Evolutionary conservation across 2,113 vertebrate genomes (phyloP), one percentile per base, ranked within the genome.

Genomic region (Ia io): DNA sequence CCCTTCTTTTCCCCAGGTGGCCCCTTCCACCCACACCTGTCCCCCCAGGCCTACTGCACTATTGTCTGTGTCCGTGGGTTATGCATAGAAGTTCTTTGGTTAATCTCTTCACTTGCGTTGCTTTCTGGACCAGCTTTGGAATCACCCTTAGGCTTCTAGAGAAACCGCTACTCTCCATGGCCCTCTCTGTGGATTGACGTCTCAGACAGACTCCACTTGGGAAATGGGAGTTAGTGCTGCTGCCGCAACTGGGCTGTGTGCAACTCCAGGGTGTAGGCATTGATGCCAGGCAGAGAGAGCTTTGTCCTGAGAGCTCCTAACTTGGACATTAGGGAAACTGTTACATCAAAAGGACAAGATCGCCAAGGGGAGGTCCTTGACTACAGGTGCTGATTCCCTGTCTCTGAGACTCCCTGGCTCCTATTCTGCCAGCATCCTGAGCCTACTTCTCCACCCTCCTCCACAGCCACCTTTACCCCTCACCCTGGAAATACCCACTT

Each of bases 91-190:
- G 10, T 61, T 61, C 4, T 61, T 61, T 61, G 23, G 25, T 61
- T 61, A 28, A 28, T 61, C 23, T 28, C 25, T 28, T 95, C 7
- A 30, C 3, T 3, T 70, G 25, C 53, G 5, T 85, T 94, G n/a
- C 30, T 76, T 93, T 95, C 44, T 91, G 71, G 37, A 47, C 9
- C 28, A 80, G 49, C 11, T 91, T 78, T 95, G 20, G 5, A 95
- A 67, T 91, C 17, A 23, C 4, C 20, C 30, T 83, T 10, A 44
- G 51, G 20, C 2, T 18, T 63, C 65, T 51, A 47, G 61, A 89
- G 74, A 89, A 87, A 83, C 8, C 51, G 5, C 11, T 80, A 56
- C 8, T 56, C 20, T 71, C 4, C 4, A 14, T 17, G 2, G 47
- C 30, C 37, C 10, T n/a, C 20, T 73, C 9, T 69, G 18, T 71